These are phyloP conservation scores for Eonycteris spelaea DNA, from an alignment of 2,113 vertebrate species.

Conservation along the genomic window DNA sequence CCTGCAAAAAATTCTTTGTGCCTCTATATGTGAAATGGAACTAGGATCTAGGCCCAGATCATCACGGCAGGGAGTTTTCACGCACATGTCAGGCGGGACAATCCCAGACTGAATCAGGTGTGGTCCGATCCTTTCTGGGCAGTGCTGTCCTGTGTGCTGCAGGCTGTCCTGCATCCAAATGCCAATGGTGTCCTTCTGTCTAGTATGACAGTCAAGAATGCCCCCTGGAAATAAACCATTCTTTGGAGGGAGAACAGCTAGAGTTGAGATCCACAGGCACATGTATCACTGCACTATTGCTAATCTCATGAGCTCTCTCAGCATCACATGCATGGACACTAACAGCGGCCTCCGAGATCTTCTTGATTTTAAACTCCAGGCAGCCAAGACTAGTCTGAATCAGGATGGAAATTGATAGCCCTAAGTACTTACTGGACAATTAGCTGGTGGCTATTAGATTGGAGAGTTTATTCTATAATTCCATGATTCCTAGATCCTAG, in stretches of 20 bases:
- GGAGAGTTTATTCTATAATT: neutral
- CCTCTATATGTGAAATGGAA: neutral
- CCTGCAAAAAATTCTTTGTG: neutral
- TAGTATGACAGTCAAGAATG: neutral
- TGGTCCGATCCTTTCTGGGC: rapidly evolving
- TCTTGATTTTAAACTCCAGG: neutral
- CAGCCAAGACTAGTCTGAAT: neutral
- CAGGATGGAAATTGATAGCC: neutral
- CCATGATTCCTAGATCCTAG: neutral
- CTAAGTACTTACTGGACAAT: neutral
- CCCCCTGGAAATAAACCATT: neutral
- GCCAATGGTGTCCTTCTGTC: rapidly evolving
- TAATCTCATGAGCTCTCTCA: neutral
- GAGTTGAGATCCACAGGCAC: neutral
- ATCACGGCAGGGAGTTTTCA: neutral
- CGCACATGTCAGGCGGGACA: neutral
- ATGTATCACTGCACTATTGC: neutral
- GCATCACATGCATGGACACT: neutral
- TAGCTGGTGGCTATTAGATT: neutral
- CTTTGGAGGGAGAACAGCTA: neutral
- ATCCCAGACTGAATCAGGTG: neutral
- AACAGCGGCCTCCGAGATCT: neutral
- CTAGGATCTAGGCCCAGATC: neutral
- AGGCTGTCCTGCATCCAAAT: neutral
- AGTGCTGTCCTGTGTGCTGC: rapidly evolving